Conservation (phyloP, 2,113 vertebrate genomes). For the Panurus biarmicus region DNA sequence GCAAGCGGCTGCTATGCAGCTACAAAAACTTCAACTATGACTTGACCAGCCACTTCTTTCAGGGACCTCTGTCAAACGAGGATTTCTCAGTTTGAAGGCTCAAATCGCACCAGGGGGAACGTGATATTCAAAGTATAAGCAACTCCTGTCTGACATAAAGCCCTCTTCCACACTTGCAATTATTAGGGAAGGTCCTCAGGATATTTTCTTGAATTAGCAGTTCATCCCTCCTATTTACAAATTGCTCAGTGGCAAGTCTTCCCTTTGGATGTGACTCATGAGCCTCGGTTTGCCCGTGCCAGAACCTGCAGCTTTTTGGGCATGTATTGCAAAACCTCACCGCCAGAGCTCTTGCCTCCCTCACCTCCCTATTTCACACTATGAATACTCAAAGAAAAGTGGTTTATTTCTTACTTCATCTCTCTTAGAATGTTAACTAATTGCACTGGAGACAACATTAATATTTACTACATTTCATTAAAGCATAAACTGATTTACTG, state of each 20-base stretch:
- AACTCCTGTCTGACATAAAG: not conserved
- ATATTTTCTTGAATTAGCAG: conserved; percentile 25
- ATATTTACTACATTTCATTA: not conserved
- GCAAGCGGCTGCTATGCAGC: not conserved
- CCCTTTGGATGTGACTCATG: conserved; percentile 23
- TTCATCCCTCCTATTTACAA: conserved; percentile 19
- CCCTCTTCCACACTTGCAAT: not conserved
- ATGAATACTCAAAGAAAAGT: not conserved
- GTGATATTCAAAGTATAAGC: not conserved
- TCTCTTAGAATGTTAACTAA: not conserved
- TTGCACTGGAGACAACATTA: not conserved
- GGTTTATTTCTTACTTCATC: not conserved
- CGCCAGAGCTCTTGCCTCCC: not conserved
- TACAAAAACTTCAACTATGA: not conserved
- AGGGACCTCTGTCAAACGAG: not conserved
- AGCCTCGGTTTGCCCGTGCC: not conserved
- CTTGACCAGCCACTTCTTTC: not conserved
- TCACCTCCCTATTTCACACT: not conserved
- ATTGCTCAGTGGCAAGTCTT: conserved; percentile 22
- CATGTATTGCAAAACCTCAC: not conserved
- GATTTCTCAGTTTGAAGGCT: not conserved
- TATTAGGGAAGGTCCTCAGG: not conserved
- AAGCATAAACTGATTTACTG: not conserved
- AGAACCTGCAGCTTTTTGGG: conserved; percentile 15
- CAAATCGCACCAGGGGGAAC: not conserved